These are phyloP conservation scores for Cochlearius cochlearius DNA, from an alignment of 2,113 vertebrate genomes.

Conservation along the genomic window DNA sequence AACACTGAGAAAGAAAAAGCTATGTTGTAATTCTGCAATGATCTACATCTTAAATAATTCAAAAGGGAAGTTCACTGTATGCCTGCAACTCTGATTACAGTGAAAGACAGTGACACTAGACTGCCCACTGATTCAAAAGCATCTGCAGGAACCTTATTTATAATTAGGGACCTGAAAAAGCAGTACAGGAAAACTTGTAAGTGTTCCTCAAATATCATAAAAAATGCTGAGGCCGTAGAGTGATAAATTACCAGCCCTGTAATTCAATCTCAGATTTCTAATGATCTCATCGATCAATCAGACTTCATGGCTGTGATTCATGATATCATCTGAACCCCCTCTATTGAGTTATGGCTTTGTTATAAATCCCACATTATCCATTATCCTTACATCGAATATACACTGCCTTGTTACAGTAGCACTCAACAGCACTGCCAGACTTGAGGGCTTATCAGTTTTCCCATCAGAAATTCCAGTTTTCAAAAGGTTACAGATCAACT, in stretches of 20 bases:
- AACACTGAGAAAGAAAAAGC: not conserved
- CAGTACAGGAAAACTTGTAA: not conserved
- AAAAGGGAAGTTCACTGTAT: slow-evolving; percentile 26
- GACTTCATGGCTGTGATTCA: not conserved
- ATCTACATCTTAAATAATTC: slow-evolving; percentile 49
- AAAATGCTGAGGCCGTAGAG: not conserved
- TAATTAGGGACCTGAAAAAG: not conserved
- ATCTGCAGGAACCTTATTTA: slow-evolving; percentile 9
- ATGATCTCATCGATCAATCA: slow-evolving; percentile 66
- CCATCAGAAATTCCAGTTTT: not conserved
- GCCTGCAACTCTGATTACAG: slow-evolving; percentile 47
- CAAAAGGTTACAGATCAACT: not conserved
- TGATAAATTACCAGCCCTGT: slow-evolving; percentile 42
- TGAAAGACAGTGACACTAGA: slow-evolving; percentile 8
- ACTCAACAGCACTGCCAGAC: not conserved
- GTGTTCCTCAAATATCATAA: slow-evolving; percentile 21
- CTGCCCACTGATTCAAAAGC: slow-evolving; percentile 39
- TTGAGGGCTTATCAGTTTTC: not conserved
- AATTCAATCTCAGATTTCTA: slow-evolving; percentile 47
- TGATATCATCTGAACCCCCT: not conserved
- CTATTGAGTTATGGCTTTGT: slow-evolving; percentile 52
- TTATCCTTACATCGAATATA: slow-evolving; percentile 13
- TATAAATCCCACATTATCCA: slow-evolving; percentile 28
- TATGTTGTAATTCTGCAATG: slow-evolving; percentile 5
- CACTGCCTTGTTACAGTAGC: not conserved